Evolutionary conservation across 2,113 vertebrate species (phyloP), one percentile per base, ranked within the genome.

Genomic region (Chaenogobius annularis): DNA sequence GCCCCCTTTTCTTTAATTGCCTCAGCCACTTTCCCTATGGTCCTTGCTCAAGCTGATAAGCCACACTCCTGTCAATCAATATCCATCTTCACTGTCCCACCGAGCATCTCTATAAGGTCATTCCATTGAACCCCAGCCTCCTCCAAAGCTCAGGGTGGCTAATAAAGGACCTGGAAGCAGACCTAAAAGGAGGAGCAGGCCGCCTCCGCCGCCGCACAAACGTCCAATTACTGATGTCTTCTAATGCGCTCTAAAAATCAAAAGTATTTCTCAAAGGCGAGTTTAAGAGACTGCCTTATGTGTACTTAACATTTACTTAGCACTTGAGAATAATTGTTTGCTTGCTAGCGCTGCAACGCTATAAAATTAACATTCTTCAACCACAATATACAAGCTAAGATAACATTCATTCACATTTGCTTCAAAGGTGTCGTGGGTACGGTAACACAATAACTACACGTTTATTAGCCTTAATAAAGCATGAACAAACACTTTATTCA

Each of bases 41-140:
- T 69, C 66, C 20, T 59, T 65, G 61, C 22, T 71, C 52, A 55
- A 69, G 77, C 84, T 80, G 88, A 92, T 87, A 85, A 93, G 87
- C 75, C 74, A 63, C 79, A 82, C 76, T 89, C 75, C 85, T 85
- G 69, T 82, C 84, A 89, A 85, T 94, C 92, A 82, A 91, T 92
- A 88, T 43, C 80, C 85, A 77, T 89, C 83, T 90, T 72, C 77
- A 69, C 68, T 69, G 79, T 79, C 82, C 86, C 88, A 78, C 63
- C 74, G 79, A 80, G 81, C 71, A 72, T 84, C 82, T 79, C 70
- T 88, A 87, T 90, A 92, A 92, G 91, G 90, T 91, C 86, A 89
- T 78, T 75, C 71, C 88, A 93, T 94, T 74, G 87, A 87, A 90
- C 89, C 90, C 81, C 58, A 71, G 71, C 82, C 56, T 65, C 72